Evolutionary conservation across 2,797 vertebrate species (phyloP).

Genomic region (Gadopsis bispinosus): DNA sequence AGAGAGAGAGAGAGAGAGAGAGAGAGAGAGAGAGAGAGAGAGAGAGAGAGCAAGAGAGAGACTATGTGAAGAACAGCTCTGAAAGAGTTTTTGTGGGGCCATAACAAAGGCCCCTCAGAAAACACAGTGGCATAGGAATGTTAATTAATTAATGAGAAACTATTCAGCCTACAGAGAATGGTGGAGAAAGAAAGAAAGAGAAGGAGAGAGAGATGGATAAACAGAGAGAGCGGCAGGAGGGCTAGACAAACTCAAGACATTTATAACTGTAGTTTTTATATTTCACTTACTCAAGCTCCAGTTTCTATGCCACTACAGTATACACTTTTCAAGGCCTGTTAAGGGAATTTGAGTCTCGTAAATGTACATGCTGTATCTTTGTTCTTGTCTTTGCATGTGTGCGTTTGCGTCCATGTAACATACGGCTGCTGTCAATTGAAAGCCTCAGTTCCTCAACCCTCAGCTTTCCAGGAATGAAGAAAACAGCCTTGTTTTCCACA

Average conservation of each 20-base stretch:
- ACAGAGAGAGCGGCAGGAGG: conserved; percentile 41
- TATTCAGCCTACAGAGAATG: conserved; percentile 79
- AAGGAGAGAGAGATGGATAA: conserved; percentile 48
- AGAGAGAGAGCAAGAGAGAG: conserved; percentile 65
- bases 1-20: conserved; percentile 20
- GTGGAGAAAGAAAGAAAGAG: conserved; percentile 66
- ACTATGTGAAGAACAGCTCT: conserved; percentile 78
- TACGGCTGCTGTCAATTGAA: conserved; percentile 25
- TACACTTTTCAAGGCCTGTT: conserved; percentile 2
- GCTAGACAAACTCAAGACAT: conserved; percentile 37
- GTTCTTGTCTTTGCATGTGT: conserved; percentile 22
- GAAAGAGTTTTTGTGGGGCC: conserved; percentile 82
- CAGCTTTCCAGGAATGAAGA: conserved; percentile 41
- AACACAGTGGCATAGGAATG: conserved; percentile 84
- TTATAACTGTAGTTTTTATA: conserved; percentile 21
- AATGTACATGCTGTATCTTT: conserved; percentile 21
- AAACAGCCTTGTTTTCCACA: conserved; percentile 34
- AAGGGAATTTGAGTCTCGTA: not conserved
- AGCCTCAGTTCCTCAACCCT: conserved; percentile 26
- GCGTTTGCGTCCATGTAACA: not conserved
- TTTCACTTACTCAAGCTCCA: not conserved
- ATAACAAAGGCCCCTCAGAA: conserved; percentile 85
- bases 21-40: conserved; percentile 29
- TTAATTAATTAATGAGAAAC: conserved; percentile 88
- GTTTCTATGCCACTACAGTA: not conserved